Base-by-base conservation (phyloP, 2,888 invertebrate genomes). In the Ochlodes sylvanus region DNA sequence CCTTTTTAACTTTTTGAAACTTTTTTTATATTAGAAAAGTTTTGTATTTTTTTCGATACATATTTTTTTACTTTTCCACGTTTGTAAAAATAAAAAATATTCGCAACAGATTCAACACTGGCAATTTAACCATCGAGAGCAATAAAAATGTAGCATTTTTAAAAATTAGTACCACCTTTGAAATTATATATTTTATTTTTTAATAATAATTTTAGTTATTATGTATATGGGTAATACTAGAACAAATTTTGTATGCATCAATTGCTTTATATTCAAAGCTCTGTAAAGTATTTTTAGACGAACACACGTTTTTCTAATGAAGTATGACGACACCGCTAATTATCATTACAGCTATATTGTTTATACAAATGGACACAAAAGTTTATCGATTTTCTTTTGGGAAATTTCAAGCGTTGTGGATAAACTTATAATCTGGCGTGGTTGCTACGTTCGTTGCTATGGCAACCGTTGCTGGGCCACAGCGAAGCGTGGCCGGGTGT, bases 121-220 rank as follows among this genome's bases (percentile, higher is more conserved):
- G 19, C 50, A 12, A 19, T 50, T 17, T 7, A 19, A 19, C 1
- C 50, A 1, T 12, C 17, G 19, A 32, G 47, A 64, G 19, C 32
- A 64, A 55, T 50, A 19, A 34, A 38, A 47, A 21, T 41, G 52
- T 47, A 64, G 64, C 64, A 64, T 64, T 64, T 64, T 64, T 57
- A 15, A 32, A 7, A 19, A 17, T 64, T 57, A 64, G 56, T 56
- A 64, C 64, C 64, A 62, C 52, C 52, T 52, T 52, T 21, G 52
- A 52, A 42, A 41, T 52, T 19, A 52, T 52, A 50, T 62, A 21
- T 52, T 62, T 52, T 62, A 62, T 52, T 62, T 38, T 41, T 38
- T 38, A 62, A 38, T 62, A 52, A 21, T 41, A 50, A 44, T 19
- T 52, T 38, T 44, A 21, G 47, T 47, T 62, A 52, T 38, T 21